Conservation (phyloP, 1,140 invertebrate species). For the Caerostris darwini region DNA sequence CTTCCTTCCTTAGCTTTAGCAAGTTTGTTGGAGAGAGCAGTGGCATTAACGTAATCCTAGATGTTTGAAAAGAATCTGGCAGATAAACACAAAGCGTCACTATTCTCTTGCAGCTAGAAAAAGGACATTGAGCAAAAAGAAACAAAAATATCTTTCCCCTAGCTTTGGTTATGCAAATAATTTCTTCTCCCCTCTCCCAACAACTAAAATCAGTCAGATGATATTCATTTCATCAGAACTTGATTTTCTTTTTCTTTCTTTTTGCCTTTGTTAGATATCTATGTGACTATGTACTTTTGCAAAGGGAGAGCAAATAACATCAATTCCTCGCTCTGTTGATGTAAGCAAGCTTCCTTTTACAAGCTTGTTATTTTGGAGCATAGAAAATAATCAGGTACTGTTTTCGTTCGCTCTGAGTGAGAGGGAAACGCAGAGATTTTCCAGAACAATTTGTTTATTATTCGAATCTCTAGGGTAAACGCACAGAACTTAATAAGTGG, state of each 20-base stretch:
- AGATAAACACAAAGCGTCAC: background rate
- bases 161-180: too few species aligned
- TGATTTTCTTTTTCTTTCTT: background rate
- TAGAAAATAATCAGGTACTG: background rate
- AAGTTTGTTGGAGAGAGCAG: background rate
- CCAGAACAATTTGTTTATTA: background rate
- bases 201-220: background rate
- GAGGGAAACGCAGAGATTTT: background rate
- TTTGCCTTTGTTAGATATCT: background rate
- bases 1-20: too few species aligned
- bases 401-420: too few species aligned
- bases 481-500: background rate
- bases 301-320: background rate
- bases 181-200: background rate
- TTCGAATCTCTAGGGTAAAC: background rate
- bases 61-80: background rate
- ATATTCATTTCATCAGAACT: background rate
- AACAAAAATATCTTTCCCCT: background rate
- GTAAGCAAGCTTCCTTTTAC: background rate
- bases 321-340: background rate
- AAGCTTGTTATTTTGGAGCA: background rate
- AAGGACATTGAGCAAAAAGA: background rate
- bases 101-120: background rate
- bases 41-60: background rate
- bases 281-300: background rate